These are phyloP conservation scores for Hippocampus barbouri DNA, from an alignment of 2,113 vertebrate genomes.

Conservation along the genomic window DNA sequence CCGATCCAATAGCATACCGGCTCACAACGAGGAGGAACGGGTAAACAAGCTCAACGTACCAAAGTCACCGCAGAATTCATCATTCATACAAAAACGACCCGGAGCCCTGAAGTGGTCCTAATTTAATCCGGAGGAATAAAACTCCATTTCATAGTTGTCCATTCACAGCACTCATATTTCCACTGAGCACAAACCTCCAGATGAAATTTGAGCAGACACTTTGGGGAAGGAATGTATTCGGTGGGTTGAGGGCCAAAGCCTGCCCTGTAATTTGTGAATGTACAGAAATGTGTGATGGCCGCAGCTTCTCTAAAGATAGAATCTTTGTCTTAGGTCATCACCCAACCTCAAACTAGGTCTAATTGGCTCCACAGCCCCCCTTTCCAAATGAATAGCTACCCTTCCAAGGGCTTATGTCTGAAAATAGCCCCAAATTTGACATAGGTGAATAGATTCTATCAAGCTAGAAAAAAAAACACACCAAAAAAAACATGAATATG, in stretches of 20 bases:
- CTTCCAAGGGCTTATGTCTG: slow-evolving; percentile 63
- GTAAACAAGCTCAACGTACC: slow-evolving; percentile 68
- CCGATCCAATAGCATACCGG: slow-evolving; percentile 53
- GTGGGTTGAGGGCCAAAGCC: slow-evolving; percentile 72
- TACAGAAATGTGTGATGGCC: slow-evolving; percentile 74
- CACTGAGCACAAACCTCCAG: slow-evolving; percentile 71
- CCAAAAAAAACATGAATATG: not conserved
- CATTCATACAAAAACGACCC: slow-evolving; percentile 67
- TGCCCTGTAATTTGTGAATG: slow-evolving; percentile 78
- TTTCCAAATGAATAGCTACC: slow-evolving; percentile 69
- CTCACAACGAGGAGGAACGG: slow-evolving; percentile 50
- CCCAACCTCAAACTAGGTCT: slow-evolving; percentile 69
- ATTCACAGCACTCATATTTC: slow-evolving; percentile 73
- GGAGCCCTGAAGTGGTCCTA: slow-evolving; percentile 62
- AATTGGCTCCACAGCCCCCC: slow-evolving; percentile 65
- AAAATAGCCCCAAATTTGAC: slow-evolving; percentile 67
- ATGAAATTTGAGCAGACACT: slow-evolving; percentile 76
- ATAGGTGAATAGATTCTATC: slow-evolving; percentile 60
- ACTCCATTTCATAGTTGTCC: slow-evolving; percentile 70
- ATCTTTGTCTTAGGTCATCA: slow-evolving; percentile 75
- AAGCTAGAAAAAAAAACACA: slow-evolving; percentile 8
- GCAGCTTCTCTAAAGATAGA: slow-evolving; percentile 73
- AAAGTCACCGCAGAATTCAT: slow-evolving; percentile 67
- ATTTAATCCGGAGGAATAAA: slow-evolving; percentile 72
- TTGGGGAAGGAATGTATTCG: slow-evolving; percentile 76